Conservation (phyloP, 2,113 vertebrate species). For the Corythornis cristatus region DNA sequence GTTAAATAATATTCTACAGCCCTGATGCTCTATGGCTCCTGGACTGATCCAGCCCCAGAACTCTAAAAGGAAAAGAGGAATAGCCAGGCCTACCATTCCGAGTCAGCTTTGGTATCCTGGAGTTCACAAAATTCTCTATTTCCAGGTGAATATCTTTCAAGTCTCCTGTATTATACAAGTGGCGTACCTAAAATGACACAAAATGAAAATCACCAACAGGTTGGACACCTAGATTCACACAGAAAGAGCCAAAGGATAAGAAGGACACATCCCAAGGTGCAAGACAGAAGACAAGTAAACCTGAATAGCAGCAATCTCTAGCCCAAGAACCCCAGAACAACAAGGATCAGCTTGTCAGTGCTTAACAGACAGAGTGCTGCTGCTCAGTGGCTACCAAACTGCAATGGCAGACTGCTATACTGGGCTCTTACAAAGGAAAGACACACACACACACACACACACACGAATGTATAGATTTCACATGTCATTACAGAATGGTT, state of each 20-base stretch:
- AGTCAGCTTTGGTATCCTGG: conserved; percentile 87
- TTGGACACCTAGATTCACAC: not conserved
- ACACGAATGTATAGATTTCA: not conserved
- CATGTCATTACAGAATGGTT: not conserved
- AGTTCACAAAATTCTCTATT: conserved; percentile 90
- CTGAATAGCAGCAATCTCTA: not conserved
- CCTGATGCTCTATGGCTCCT: not conserved
- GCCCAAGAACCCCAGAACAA: not conserved
- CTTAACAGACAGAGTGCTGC: not conserved
- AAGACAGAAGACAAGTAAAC: not conserved
- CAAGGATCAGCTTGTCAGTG: not conserved
- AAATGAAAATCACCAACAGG: not conserved
- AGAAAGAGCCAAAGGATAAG: not conserved
- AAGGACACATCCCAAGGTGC: not conserved
- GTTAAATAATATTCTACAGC: not conserved
- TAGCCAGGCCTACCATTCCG: conserved; percentile 84
- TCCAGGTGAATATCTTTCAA: conserved; percentile 86
- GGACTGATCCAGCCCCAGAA: not conserved
- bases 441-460: too few relatives aligned
- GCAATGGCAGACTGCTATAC: not conserved
- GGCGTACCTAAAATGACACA: conserved; percentile 82
- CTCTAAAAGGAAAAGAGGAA: not conserved
- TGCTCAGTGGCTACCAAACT: not conserved
- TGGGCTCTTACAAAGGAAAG: not conserved
- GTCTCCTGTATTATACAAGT: conserved; percentile 90